These are phyloP conservation scores for Pyxicephalus adspersus DNA, from an alignment of 2,113 vertebrate genomes.

Conservation along the genomic window DNA sequence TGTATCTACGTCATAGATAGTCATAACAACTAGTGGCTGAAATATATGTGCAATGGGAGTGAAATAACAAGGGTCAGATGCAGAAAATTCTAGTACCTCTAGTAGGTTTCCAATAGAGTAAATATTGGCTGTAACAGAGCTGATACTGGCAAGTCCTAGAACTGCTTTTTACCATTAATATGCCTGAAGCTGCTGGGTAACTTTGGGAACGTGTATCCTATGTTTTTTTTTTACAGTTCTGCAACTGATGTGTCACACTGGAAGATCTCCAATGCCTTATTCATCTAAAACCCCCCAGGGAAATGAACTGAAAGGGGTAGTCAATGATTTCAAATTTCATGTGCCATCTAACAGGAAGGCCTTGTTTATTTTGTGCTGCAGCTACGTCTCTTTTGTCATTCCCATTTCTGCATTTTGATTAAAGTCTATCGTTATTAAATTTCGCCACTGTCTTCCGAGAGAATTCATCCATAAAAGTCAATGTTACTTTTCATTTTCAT, in stretches of 20 bases:
- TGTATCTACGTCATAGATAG: too few species aligned
- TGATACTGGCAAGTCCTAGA: too few species aligned
- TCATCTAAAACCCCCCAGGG: neutral
- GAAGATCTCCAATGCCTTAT: neutral
- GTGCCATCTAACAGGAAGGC: conserved; percentile 29
- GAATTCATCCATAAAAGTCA: conserved; percentile 64
- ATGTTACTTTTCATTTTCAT: conserved; percentile 68
- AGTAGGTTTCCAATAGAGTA: too few species aligned
- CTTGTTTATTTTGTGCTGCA: conserved; percentile 26
- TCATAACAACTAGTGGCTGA: too few species aligned
- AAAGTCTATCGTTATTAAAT: conserved; percentile 69
- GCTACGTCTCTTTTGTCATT: conserved; percentile 13
- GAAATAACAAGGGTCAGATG: too few species aligned
- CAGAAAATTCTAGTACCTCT: too few species aligned
- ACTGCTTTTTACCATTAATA: too few species aligned
- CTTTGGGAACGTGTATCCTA: too few species aligned
- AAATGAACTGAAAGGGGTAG: conserved; percentile 38
- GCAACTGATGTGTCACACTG: neutral
- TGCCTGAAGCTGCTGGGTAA: too few species aligned
- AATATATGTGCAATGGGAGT: too few species aligned
- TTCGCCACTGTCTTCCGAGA: conserved; percentile 48
- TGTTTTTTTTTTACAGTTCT: too few species aligned
- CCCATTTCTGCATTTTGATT: conserved; percentile 64
- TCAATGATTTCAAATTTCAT: conserved; percentile 21
- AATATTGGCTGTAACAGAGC: too few species aligned